Evolutionary conservation across 2,888 invertebrate genomes (phyloP).

Genomic region (Gastrophysa polygoni): DNA sequence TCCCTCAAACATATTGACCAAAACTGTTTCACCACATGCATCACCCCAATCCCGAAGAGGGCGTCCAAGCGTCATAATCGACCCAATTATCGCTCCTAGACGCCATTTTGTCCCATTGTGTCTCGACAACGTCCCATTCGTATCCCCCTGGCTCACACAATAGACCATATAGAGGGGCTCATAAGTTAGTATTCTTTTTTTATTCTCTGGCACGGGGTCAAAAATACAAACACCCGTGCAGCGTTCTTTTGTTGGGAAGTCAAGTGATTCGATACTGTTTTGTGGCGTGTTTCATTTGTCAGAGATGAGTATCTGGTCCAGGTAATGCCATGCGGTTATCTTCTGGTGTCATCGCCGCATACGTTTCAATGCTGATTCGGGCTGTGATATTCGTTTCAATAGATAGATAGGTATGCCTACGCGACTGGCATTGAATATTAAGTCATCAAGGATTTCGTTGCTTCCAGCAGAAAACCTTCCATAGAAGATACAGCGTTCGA

Average conservation of each 20-base stretch:
- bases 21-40: constrained; percentile 11
- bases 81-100: constrained; percentile 49
- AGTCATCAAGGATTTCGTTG: too few species aligned
- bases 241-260: constrained; percentile 47
- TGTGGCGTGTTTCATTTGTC: constrained; percentile 30
- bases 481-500: too few species aligned
- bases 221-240: background rate
- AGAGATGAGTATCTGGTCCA: background rate
- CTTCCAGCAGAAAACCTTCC: too few species aligned
- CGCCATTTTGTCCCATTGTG: background rate
- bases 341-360: constrained; percentile 34
- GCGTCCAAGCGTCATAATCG: constrained; percentile 55
- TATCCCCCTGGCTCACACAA: background rate
- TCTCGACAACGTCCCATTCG: background rate
- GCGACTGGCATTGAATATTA: background rate
- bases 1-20: too few species aligned
- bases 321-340: constrained; percentile 22
- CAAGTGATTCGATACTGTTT: constrained; percentile 50
- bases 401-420: background rate
- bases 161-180: background rate
- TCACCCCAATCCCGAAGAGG: constrained; percentile 36
- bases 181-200: background rate
- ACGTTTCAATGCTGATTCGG: constrained; percentile 36
- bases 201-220: background rate
- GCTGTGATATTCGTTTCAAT: constrained; percentile 20